Evolutionary conservation across 2,797 vertebrate genomes (phyloP).

Genomic region (Podarcis siculus): DNA sequence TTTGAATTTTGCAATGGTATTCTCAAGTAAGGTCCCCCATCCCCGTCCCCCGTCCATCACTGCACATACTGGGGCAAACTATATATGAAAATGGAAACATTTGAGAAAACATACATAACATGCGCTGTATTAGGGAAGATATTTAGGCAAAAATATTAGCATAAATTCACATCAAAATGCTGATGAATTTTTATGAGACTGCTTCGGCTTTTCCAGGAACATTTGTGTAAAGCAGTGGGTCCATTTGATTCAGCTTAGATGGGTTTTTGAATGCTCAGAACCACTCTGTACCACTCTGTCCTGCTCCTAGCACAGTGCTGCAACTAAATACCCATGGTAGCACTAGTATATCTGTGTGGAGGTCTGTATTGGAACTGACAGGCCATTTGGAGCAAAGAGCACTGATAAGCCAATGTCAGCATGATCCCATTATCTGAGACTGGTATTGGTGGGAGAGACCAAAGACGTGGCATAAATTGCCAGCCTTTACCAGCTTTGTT

Average conservation of each 20-base stretch:
- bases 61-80: too few species aligned
- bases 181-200: too few species aligned
- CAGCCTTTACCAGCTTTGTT: background rate
- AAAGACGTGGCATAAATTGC: background rate
- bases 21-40: too few species aligned
- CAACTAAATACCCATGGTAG: background rate
- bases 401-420: background rate
- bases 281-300: background rate
- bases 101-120: too few species aligned
- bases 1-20: too few species aligned
- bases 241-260: too few species aligned
- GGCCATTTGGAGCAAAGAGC: background rate
- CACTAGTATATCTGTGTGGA: background rate
- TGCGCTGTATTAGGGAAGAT: too few species aligned
- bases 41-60: too few species aligned
- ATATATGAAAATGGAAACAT: too few species aligned
- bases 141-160: too few species aligned
- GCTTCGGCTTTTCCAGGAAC: background rate
- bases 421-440: slow-evolving; percentile 5
- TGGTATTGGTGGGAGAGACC: background rate
- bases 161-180: too few species aligned
- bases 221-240: background rate
- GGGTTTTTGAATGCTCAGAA: background rate
- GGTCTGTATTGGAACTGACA: slow-evolving; percentile 4
- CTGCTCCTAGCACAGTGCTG: background rate